Conservation (phyloP, 2,888 invertebrate species). For the Coremacera marginata region DNA sequence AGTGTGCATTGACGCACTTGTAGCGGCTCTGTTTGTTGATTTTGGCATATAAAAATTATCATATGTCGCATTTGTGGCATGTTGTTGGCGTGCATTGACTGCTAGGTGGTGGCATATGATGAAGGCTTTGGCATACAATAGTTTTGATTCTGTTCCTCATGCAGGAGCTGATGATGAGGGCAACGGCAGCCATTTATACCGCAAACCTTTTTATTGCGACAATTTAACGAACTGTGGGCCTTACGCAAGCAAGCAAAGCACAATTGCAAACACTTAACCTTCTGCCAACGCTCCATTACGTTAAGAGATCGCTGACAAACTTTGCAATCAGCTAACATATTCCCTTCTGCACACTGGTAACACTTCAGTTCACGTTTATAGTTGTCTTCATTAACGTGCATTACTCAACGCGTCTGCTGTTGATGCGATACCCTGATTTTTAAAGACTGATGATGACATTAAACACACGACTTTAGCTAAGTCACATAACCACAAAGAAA, state of each 20-base stretch:
- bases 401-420: constrained; percentile 21
- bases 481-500: constrained; percentile 31
- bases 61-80: too few species aligned
- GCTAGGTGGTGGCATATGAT: too few species aligned
- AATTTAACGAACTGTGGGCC: neutral
- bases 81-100: too few species aligned
- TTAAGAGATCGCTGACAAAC: neutral
- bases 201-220: neutral
- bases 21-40: too few species aligned
- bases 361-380: neutral
- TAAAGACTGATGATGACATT: constrained; percentile 18
- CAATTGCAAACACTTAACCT: constrained; percentile 29
- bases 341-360: constrained; percentile 13
- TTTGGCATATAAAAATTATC: too few species aligned
- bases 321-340: constrained; percentile 10
- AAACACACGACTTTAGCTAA: constrained; percentile 33
- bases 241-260: neutral
- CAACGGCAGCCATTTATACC: neutral
- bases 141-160: too few species aligned
- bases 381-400: constrained; percentile 15
- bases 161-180: too few species aligned
- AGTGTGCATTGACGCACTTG: too few species aligned
- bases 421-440: neutral
- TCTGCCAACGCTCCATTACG: constrained; percentile 3
- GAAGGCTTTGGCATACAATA: too few species aligned